Conservation (phyloP, 2,797 vertebrate species). For the Ambastaia sidthimunki region DNA sequence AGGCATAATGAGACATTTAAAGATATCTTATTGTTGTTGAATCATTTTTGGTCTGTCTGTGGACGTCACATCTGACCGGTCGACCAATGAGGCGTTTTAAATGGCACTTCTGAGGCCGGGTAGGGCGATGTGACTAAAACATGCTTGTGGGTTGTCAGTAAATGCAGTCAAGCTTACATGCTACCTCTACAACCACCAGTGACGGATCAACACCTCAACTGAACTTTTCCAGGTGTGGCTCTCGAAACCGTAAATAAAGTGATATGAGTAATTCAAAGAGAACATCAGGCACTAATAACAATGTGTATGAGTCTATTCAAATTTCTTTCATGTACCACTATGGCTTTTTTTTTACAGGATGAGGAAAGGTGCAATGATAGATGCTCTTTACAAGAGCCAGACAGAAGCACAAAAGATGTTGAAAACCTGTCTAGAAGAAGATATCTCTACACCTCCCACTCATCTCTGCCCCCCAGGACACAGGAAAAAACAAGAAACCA, state of each 20-base stretch:
- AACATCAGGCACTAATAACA: slow-evolving; percentile 33
- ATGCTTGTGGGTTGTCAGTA: slow-evolving; percentile 10
- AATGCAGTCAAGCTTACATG: slow-evolving; percentile 37
- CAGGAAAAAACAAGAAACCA: slow-evolving; percentile 64
- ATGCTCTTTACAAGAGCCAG: slow-evolving; percentile 70
- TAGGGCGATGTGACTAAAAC: slow-evolving; percentile 41
- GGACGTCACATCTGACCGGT: not conserved
- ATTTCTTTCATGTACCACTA: slow-evolving; percentile 55
- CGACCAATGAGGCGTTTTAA: not conserved
- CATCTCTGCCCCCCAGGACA: slow-evolving; percentile 49
- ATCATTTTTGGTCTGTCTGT: not conserved
- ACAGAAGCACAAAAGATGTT: slow-evolving; percentile 77
- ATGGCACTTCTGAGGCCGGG: not conserved
- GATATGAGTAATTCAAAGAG: not conserved
- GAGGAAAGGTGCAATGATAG: slow-evolving; percentile 73
- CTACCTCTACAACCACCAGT: slow-evolving; percentile 7
- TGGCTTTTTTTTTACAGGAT: slow-evolving; percentile 72
- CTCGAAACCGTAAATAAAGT: slow-evolving; percentile 22
- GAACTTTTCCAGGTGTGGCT: slow-evolving; percentile 55
- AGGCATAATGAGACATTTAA: not conserved
- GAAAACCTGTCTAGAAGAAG: slow-evolving; percentile 75
- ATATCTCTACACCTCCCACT: slow-evolving; percentile 66
- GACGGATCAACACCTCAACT: slow-evolving; percentile 46
- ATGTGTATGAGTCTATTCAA: not conserved
- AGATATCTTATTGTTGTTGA: not conserved